These are phyloP conservation scores for Halcyon senegalensis DNA, from an alignment of 2,113 vertebrate genomes.

Conservation along the genomic window DNA sequence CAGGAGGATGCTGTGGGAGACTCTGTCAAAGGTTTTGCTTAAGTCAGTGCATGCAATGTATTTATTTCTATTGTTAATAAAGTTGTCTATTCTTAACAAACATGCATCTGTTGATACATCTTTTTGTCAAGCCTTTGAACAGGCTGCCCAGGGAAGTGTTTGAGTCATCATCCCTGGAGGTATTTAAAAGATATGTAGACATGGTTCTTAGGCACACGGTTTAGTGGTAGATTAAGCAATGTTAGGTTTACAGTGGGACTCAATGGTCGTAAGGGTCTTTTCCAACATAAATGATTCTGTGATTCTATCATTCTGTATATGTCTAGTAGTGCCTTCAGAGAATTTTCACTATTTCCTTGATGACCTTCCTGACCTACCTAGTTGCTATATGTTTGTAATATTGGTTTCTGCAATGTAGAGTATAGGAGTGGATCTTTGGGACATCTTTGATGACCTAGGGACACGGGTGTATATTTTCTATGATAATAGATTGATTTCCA, in stretches of 20 bases:
- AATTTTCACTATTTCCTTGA: not conserved
- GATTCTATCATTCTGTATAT: not conserved
- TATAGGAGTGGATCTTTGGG: too few species aligned
- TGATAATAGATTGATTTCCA: not conserved
- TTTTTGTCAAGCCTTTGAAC: not conserved
- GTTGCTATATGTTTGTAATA: not conserved
- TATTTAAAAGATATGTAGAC: too few species aligned
- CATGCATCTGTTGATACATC: not conserved
- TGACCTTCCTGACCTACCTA: too few species aligned
- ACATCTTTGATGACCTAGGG: not conserved
- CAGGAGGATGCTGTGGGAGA: too few species aligned
- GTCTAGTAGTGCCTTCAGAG: too few species aligned
- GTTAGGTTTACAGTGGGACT: too few species aligned
- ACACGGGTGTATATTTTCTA: not conserved
- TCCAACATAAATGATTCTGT: not conserved
- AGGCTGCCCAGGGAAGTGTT: too few species aligned
- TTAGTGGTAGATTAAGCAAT: too few species aligned
- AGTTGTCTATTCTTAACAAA: not conserved
- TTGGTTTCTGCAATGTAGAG: not conserved
- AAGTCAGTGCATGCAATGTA: rapidly evolving
- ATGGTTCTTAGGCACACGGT: too few species aligned
- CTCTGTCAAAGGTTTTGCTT: too few species aligned
- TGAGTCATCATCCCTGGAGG: too few species aligned
- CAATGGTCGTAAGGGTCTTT: too few species aligned
- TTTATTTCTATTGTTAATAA: not conserved